phyloP scores from a whole-genome alignment of 2,888 invertebrate species.

The Strigamia crassipes region DNA sequence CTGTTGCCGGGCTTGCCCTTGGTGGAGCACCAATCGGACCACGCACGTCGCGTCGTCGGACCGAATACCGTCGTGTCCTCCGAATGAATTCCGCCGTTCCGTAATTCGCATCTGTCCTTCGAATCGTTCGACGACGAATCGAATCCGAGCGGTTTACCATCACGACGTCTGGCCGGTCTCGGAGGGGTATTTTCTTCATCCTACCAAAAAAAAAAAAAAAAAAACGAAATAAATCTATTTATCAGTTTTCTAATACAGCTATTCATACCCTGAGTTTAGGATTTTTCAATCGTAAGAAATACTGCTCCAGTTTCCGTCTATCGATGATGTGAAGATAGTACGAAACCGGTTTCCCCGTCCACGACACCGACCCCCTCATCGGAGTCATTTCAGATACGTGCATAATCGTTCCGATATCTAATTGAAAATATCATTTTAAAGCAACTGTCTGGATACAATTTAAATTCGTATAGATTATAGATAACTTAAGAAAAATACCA shows the following conservation, averaged over 20 bases:
- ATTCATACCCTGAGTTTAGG: conserved; percentile 65
- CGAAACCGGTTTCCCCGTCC: conserved; percentile 98
- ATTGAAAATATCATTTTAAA: conserved; percentile 52
- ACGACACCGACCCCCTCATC: conserved; percentile 92
- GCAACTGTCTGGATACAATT: not conserved
- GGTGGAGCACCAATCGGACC: conserved; percentile 70
- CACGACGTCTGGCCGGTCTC: conserved; percentile 50
- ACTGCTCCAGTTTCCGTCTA: conserved; percentile 89
- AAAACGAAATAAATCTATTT: not conserved
- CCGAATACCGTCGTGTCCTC: conserved; percentile 63
- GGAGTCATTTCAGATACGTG: conserved; percentile 96
- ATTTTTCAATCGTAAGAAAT: conserved; percentile 93
- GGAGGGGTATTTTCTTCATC: conserved; percentile 53
- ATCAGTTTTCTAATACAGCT: conserved; percentile 43
- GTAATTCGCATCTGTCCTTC: conserved; percentile 49
- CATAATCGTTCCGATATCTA: conserved; percentile 97
- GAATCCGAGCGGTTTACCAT: conserved; percentile 50
- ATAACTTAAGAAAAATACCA: conserved; percentile 63
- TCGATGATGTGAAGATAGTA: conserved; percentile 99
- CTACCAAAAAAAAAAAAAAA: too few species aligned
- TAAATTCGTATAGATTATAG: conserved; percentile 24
- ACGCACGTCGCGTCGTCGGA: conserved; percentile 74
- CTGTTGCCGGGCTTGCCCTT: conserved; percentile 42
- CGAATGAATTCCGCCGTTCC: not conserved
- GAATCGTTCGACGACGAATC: conserved; percentile 53